Evolutionary conservation across 2,113 vertebrate genomes (phyloP).

Genomic region (Eclectus roratus): DNA sequence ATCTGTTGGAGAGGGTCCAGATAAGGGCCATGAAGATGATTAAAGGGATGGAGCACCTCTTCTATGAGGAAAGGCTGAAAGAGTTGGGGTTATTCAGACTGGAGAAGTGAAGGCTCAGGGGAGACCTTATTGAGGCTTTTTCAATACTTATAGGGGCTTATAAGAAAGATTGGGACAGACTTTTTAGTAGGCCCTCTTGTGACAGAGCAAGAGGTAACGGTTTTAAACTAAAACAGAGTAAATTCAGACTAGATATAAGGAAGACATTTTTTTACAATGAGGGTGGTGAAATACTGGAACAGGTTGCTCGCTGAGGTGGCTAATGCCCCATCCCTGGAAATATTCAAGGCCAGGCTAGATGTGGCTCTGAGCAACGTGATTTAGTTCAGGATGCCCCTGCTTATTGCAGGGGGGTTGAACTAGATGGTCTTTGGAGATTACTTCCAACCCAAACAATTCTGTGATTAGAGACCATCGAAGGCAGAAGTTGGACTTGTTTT

Average conservation of each 20-base stretch:
- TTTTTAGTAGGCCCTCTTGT: not conserved
- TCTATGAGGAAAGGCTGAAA: not conserved
- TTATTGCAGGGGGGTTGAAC: not conserved
- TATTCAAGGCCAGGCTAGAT: not conserved
- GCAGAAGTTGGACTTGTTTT: not conserved
- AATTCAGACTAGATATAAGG: not conserved
- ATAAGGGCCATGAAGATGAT: not conserved
- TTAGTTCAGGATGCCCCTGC: not conserved
- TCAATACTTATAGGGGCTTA: not conserved
- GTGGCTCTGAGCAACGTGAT: not conserved
- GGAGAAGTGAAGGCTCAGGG: not conserved
- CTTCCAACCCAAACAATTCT: not conserved
- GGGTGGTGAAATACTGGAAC: not conserved
- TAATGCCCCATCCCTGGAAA: not conserved
- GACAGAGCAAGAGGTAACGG: not conserved
- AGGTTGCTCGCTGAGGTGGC: not conserved
- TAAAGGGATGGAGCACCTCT: not conserved
- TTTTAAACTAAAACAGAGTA: not conserved
- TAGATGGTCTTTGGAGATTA: not conserved
- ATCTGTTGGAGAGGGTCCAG: not conserved
- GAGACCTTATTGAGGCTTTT: not conserved
- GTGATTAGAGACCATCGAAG: not conserved
- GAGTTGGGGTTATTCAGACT: not conserved
- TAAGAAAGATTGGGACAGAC: not conserved
- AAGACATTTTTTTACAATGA: not conserved